Conservation (phyloP, 2,888 invertebrate genomes). For the Megastigmus dorsalis region DNA sequence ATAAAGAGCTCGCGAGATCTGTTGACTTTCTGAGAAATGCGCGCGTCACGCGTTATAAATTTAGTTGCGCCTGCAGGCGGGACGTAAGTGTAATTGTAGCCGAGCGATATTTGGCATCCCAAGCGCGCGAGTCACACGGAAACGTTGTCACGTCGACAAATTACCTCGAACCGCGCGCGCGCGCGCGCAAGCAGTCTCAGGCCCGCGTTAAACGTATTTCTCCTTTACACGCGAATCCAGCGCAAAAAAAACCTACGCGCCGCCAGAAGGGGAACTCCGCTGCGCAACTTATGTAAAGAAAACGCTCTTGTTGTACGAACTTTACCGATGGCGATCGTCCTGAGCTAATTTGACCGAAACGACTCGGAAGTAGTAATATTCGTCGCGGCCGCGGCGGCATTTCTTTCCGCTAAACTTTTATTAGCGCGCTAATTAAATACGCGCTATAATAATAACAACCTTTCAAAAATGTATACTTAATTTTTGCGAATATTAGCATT, state of each 20-base stretch:
- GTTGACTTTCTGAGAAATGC: slow-evolving; percentile 38
- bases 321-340: slow-evolving; percentile 40
- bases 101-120: slow-evolving; percentile 43
- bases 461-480: not conserved
- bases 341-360: slow-evolving; percentile 30
- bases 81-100: slow-evolving; percentile 48
- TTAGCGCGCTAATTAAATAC: not conserved
- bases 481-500: not conserved
- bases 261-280: too few species aligned
- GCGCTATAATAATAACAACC: not conserved
- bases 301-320: slow-evolving; percentile 41
- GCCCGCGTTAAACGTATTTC: slow-evolving; percentile 47
- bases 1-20: slow-evolving; percentile 12
- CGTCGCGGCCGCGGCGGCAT: not conserved
- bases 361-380: slow-evolving; percentile 12
- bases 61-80: slow-evolving; percentile 21
- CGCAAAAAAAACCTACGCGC: slow-evolving; percentile 2
- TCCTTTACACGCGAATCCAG: slow-evolving; percentile 42
- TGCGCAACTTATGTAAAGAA: slow-evolving; percentile 32
- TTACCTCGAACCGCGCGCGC: slow-evolving; percentile 39
- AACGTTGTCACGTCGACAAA: slow-evolving; percentile 54
- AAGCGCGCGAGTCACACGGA: slow-evolving; percentile 44
- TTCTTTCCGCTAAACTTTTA: not conserved
- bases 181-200: not conserved
- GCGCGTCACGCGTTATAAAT: slow-evolving; percentile 50